Conservation (phyloP, 2,888 invertebrate genomes). For the Heliconius charithonia region DNA sequence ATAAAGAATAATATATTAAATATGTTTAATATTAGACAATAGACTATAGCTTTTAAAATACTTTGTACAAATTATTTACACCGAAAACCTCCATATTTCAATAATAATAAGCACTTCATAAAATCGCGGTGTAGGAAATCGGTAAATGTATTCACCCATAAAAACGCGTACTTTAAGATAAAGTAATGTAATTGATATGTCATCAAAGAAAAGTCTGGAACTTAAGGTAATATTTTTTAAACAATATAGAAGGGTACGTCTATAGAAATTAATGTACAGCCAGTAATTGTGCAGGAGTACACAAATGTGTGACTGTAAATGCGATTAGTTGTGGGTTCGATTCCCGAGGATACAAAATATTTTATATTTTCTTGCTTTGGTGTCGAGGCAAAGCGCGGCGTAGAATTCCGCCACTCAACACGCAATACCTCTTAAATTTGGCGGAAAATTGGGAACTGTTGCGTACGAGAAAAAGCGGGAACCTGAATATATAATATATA, state of each 20-base stretch:
- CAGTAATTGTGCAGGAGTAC: too few relatives aligned
- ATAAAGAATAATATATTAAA: too few relatives aligned
- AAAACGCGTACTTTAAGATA: constrained; percentile 33
- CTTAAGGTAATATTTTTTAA: constrained; percentile 38
- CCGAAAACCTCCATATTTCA: constrained; percentile 10
- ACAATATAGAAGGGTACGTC: constrained; percentile 33
- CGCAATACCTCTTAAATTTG: too few relatives aligned
- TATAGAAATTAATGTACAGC: constrained; percentile 24
- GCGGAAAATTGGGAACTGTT: too few relatives aligned
- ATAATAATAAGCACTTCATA: constrained; percentile 32
- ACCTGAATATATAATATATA: background rate
- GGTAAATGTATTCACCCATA: constrained; percentile 27
- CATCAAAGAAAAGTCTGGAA: constrained; percentile 33
- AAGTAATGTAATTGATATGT: constrained; percentile 40
- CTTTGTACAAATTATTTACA: background rate
- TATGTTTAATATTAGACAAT: too few relatives aligned
- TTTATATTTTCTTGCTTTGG: too few relatives aligned
- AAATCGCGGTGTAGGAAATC: background rate
- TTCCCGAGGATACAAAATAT: too few relatives aligned
- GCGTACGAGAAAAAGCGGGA: too few relatives aligned
- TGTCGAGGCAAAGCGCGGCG: too few relatives aligned
- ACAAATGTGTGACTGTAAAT: too few relatives aligned
- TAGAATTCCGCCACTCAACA: too few relatives aligned
- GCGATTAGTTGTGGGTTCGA: too few relatives aligned
- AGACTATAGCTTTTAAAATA: background rate